Conservation (phyloP, 2,113 vertebrate genomes). For the Neotoma lepida region DNA sequence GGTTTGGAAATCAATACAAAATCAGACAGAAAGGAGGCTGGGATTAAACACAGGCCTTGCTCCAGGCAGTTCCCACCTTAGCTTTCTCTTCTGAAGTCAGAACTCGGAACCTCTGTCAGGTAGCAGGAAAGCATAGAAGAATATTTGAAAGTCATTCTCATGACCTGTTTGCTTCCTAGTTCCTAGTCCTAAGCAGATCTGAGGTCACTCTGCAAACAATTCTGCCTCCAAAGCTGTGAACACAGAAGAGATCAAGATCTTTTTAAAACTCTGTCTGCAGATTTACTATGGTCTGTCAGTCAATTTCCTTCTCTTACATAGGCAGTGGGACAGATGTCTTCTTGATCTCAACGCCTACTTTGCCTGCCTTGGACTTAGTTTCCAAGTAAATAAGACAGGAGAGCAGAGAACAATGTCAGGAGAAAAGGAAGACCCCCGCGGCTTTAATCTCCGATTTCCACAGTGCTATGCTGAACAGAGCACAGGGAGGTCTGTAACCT, state of each 20-base stretch:
- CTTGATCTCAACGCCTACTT: conserved; percentile 1
- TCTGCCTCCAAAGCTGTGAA: background rate
- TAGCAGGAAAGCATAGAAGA: background rate
- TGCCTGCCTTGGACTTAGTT: background rate
- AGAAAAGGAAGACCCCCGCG: background rate
- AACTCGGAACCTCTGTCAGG: background rate
- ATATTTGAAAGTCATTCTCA: conserved; percentile 21
- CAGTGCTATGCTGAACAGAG: background rate
- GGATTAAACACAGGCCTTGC: no score
- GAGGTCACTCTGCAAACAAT: conserved; percentile 24
- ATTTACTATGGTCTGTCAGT: background rate
- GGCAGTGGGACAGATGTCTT: conserved; percentile 30
- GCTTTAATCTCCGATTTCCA: background rate
- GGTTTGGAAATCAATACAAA: background rate
- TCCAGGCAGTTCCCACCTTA: background rate
- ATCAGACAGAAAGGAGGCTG: background rate
- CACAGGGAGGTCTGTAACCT: background rate
- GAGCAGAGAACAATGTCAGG: no score
- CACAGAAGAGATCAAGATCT: background rate
- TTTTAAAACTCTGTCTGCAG: background rate
- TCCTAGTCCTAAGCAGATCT: conserved; percentile 37
- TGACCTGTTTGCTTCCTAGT: conserved; percentile 8
- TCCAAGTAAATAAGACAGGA: background rate
- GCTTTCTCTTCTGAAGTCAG: background rate
- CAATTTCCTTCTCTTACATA: background rate